Conservation (phyloP, 2,888 invertebrate genomes). For the Zonitis immaculata region DNA sequence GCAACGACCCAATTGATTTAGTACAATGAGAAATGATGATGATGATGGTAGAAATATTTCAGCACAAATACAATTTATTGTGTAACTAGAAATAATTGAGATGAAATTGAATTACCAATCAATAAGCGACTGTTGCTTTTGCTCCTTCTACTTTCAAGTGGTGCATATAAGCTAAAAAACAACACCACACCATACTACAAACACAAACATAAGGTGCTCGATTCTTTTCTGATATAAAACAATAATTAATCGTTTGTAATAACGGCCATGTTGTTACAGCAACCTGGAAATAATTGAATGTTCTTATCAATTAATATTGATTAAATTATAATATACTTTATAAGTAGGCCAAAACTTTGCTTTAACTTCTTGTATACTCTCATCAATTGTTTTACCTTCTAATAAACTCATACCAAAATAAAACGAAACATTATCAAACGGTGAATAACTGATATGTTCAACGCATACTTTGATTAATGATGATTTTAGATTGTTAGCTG, state of each 20-base stretch:
- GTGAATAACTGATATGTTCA: constrained; percentile 60
- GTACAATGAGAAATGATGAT: too few relatives aligned
- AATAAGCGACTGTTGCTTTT: too few relatives aligned
- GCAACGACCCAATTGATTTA: too few relatives aligned
- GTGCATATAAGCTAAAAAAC: constrained; percentile 64
- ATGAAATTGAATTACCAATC: too few relatives aligned
- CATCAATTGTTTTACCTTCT: constrained; percentile 51
- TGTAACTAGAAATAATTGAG: too few relatives aligned
- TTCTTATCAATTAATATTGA: neutral
- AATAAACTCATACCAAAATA: constrained; percentile 57
- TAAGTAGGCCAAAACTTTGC: constrained; percentile 57
- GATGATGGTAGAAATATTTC: too few relatives aligned
- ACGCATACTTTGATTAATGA: constrained; percentile 68
- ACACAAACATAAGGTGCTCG: constrained; percentile 60
- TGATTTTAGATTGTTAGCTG: constrained; percentile 62
- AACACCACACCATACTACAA: constrained; percentile 63
- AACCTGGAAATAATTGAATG: neutral
- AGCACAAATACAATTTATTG: too few relatives aligned
- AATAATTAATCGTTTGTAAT: constrained; percentile 62
- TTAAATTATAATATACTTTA: constrained; percentile 47
- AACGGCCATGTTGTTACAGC: constrained; percentile 55
- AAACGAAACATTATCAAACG: constrained; percentile 56
- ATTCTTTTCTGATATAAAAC: constrained; percentile 57
- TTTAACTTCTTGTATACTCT: constrained; percentile 52
- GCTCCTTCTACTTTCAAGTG: constrained; percentile 44